Percentiles rank a stretch among this genome's conserved stretches.
Evolutionary conservation across 1,140 invertebrate species (phyloP).

Genomic region (Holcopasites calliopsidis): DNA sequence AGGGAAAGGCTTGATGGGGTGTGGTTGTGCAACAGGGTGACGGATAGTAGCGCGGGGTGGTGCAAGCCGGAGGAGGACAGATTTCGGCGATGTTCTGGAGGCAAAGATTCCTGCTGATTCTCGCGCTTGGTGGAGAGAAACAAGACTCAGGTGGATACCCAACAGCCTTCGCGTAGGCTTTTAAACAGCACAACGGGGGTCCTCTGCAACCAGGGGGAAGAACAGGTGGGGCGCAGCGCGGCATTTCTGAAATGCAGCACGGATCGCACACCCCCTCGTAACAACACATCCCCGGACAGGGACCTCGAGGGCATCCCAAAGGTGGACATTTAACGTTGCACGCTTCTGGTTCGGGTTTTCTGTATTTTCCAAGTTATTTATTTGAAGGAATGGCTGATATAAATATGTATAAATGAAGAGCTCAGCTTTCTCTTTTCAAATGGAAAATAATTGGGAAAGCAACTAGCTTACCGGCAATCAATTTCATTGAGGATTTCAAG

Average conservation of each 20-base stretch:
- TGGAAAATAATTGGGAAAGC: not conserved
- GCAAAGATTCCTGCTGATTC: not conserved
- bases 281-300: constrained; percentile 65
- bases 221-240: constrained; percentile 27
- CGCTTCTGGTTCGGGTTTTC: constrained; percentile 66
- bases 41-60: not conserved
- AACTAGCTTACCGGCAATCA: constrained; percentile 49
- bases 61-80: not conserved
- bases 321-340: constrained; percentile 70
- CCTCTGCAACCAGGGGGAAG: not conserved
- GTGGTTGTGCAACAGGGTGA: not conserved
- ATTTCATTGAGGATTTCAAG: constrained; percentile 54
- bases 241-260: constrained; percentile 62
- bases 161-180: not conserved
- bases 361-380: constrained; percentile 10
- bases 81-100: not conserved
- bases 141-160: constrained; percentile 20
- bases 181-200: constrained; percentile 13
- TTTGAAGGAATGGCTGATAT: no score
- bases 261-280: constrained; percentile 52
- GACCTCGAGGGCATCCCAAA: constrained; percentile 65
- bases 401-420: no score
- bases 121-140: constrained; percentile 2
- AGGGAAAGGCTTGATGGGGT: not conserved
- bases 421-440: no score